Base-by-base conservation (phyloP, 2,888 invertebrate species). In the Hemicrepidius hirtus region DNA sequence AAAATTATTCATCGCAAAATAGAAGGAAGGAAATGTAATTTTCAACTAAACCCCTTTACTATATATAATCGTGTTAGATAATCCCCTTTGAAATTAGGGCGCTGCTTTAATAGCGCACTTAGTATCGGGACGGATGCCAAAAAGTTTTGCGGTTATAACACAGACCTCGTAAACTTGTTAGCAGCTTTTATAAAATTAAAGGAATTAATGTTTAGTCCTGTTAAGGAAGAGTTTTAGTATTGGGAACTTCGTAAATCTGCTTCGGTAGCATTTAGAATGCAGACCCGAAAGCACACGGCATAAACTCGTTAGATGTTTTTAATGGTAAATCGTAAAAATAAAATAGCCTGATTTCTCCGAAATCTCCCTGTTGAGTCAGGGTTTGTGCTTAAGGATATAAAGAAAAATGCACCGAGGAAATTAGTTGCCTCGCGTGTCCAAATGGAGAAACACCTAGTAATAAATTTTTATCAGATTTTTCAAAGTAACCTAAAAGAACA, bases 61-160 rank as follows among this genome's bases (percentile, higher is more conserved):
- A 50, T 53, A 50, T 53, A 21, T 70, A 72, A 67, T 62, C 65
- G 35, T 57, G 74, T 74, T 76, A 74, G 67, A 73, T 73, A 76
- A 76, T 74, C 72, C 69, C 60, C 67, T 73, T 64, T 69, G 70
- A 70, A 74, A 74, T 76, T 74, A 71, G 74, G 71, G 64, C 74
- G 70, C 60, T 62, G 72, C 69, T 76, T 74, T 76, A 76, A 76
- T 71, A 69, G 74, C 67, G 72, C 74, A 76, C 76, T 76, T 76
- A 74, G 72, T 69, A 74, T 72, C 74, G 75, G 75, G 75, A 76
- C 64, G 71, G 69, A 73, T 76, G 76, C 76, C 76, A 76, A 74
- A 76, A 76, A 73, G 76, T 76, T 75, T 74, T 72, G 75, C 68
- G 75, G 76, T 70, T 75, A 71, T 72, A 75, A 69, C 57, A 28